These are phyloP conservation scores for Centropus bengalensis DNA, from an alignment of 2,113 vertebrate species.

Conservation along the genomic window DNA sequence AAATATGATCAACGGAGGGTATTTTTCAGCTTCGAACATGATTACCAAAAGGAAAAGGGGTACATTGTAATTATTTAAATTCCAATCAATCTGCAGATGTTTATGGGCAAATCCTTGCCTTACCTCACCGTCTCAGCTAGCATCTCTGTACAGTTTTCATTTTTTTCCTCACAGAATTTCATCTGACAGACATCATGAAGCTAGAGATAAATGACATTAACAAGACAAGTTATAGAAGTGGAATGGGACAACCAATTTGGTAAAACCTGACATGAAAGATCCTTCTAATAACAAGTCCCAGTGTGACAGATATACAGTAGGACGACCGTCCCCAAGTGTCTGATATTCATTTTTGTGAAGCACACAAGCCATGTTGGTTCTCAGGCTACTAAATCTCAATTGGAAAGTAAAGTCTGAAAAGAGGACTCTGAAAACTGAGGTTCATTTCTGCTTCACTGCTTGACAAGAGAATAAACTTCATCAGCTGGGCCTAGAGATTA, in stretches of 20 bases:
- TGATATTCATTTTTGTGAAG: conserved; percentile 53
- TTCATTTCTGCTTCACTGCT: not conserved
- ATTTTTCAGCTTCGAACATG: not conserved
- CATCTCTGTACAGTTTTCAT: not conserved
- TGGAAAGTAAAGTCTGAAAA: conserved; percentile 44
- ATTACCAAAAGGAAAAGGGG: not conserved
- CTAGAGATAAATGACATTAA: conserved; percentile 43
- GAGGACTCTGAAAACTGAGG: not conserved
- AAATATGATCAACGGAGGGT: not conserved
- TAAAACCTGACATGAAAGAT: conserved; percentile 39
- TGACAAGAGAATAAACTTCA: not conserved
- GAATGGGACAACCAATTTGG: conserved; percentile 27
- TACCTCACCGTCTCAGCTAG: not conserved
- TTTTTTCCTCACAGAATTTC: not conserved
- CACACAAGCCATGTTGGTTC: conserved; percentile 36
- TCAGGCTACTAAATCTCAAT: conserved; percentile 38
- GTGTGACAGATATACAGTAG: not conserved
- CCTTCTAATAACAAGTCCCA: conserved; percentile 13
- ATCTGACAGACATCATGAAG: not conserved
- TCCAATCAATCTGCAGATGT: not conserved
- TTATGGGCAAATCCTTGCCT: not conserved
- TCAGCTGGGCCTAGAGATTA: not conserved
- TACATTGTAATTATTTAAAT: not conserved
- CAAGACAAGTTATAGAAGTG: conserved; percentile 20
- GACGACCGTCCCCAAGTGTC: conserved; percentile 20